A percentile compares a stretch with the other conserved stretches of the same genome.
Evolutionary conservation across 2,797 vertebrate species (phyloP).

Genomic region (Danio tinwini): DNA sequence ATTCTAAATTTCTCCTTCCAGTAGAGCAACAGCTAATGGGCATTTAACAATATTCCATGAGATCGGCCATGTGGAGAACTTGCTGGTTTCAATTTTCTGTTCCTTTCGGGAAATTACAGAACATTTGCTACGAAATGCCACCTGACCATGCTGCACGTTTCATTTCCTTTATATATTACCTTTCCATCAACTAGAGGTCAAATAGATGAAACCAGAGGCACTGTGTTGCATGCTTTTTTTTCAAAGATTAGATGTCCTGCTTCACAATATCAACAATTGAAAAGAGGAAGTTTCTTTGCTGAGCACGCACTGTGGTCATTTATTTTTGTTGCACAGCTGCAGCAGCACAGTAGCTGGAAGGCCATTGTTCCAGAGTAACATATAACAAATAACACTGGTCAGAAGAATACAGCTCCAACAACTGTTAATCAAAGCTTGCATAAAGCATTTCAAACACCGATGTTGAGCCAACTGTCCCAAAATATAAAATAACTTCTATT

Average conservation of each 20-base stretch:
- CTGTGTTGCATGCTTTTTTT: constrained; percentile 50
- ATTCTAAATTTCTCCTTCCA: neutral
- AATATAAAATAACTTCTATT: neutral
- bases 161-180: constrained; percentile 60
- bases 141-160: constrained; percentile 72
- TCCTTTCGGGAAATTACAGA: neutral
- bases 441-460: neutral
- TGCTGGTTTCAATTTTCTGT: neutral
- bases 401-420: neutral
- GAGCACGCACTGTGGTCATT: constrained; percentile 58
- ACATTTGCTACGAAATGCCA: neutral
- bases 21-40: neutral
- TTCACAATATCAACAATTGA: constrained; percentile 61
- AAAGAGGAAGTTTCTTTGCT: constrained; percentile 65
- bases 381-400: neutral
- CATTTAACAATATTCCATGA: constrained; percentile 47
- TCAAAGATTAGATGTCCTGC: constrained; percentile 65
- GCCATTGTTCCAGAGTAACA: constrained; percentile 10
- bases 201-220: constrained; percentile 64
- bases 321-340: constrained; percentile 20
- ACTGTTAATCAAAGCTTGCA: neutral
- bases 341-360: constrained; percentile 18
- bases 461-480: neutral
- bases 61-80: neutral
- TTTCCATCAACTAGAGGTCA: constrained; percentile 70